phyloP scores from a whole-genome alignment of 2,888 invertebrate species.

The Lycophotia porphyrea region DNA sequence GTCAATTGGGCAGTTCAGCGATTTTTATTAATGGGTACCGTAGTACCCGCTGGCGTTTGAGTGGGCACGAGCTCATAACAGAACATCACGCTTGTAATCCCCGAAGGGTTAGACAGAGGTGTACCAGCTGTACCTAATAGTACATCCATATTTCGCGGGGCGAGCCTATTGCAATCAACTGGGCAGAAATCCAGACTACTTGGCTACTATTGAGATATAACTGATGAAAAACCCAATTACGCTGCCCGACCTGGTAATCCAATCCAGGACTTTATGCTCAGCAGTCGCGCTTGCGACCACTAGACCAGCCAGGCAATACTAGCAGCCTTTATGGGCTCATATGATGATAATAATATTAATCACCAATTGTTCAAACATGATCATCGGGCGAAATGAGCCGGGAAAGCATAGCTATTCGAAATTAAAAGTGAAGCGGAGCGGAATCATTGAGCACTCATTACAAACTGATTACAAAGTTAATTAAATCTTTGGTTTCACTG shows the following conservation, averaged over 20 bases:
- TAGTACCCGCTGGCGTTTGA: too few species aligned
- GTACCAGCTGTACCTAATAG: too few species aligned
- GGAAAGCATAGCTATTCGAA: slow-evolving; percentile 51
- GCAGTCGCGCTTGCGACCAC: background rate
- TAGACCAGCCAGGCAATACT: background rate
- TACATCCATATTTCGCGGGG: too few species aligned
- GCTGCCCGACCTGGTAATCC: background rate
- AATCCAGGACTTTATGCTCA: background rate
- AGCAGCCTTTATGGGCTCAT: background rate
- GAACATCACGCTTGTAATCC: background rate
- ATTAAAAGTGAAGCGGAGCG: slow-evolving; percentile 63
- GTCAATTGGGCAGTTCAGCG: too few species aligned
- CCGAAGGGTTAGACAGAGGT: background rate
- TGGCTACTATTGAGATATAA: background rate
- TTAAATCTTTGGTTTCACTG: slow-evolving; percentile 63
- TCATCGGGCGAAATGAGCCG: slow-evolving; percentile 51
- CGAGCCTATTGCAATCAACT: too few species aligned
- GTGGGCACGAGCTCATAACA: too few species aligned
- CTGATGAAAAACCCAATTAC: background rate
- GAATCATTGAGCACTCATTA: slow-evolving; percentile 59
- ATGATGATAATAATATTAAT: slow-evolving; percentile 14
- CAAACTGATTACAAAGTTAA: slow-evolving; percentile 63
- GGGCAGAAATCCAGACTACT: background rate
- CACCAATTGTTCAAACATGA: slow-evolving; percentile 34
- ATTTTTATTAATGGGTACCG: too few species aligned